Conservation (phyloP, 2,888 invertebrate genomes). For the Microctonus hyperodae region DNA sequence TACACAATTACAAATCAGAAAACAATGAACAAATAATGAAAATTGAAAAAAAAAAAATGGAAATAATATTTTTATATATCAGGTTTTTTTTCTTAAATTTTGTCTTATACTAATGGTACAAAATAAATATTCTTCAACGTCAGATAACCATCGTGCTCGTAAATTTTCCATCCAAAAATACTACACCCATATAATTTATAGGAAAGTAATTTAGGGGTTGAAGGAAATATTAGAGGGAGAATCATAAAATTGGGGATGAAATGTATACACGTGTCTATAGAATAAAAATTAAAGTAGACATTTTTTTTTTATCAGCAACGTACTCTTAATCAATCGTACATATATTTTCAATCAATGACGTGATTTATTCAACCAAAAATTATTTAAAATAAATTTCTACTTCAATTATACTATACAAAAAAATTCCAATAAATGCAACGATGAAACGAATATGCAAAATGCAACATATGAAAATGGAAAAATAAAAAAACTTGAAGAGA, state of each 20-base stretch:
- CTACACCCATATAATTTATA: slow-evolving; percentile 4
- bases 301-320: neutral
- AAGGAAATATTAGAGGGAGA: neutral
- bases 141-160: neutral
- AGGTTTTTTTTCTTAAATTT: neutral
- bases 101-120: neutral
- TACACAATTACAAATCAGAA: neutral
- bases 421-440: no score
- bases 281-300: neutral
- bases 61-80: neutral
- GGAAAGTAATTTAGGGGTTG: slow-evolving; percentile 2
- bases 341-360: neutral
- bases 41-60: neutral
- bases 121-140: neutral
- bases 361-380: neutral
- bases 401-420: no score
- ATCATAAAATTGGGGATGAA: neutral
- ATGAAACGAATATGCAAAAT: no score
- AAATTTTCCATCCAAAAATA: neutral
- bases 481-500: neutral
- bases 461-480: neutral
- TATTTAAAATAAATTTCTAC: neutral
- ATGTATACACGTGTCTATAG: neutral
- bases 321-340: neutral
- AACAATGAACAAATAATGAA: neutral